These are phyloP conservation scores for Ichneumoninae sp. DNA, from an alignment of 2,888 invertebrate species.

Conservation along the genomic window DNA sequence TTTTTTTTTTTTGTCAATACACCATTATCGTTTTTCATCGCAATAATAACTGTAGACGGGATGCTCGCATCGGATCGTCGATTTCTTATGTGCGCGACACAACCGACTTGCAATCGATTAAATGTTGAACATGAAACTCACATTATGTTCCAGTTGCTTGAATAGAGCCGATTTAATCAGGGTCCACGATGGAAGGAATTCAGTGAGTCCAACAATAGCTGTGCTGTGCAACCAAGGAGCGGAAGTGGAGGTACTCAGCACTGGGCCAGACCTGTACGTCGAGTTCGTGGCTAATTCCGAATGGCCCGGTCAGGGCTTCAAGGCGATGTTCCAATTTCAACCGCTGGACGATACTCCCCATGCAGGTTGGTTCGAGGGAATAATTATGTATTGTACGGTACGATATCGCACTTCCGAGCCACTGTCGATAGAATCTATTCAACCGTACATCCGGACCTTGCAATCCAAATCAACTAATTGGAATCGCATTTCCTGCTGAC, in stretches of 20 bases:
- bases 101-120: not conserved
- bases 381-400: conserved; percentile 46
- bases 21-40: conserved; percentile 21
- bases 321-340: conserved; percentile 91
- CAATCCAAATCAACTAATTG: conserved; percentile 42
- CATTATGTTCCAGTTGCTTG: conserved; percentile 89
- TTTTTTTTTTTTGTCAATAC: not conserved
- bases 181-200: conserved; percentile 92
- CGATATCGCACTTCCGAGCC: conserved; percentile 38
- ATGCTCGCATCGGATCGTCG: conserved; percentile 17
- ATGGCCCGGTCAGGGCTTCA: conserved; percentile 92
- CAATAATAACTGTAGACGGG: conserved; percentile 8
- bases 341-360: conserved; percentile 86
- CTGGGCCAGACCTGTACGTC: conserved; percentile 92
- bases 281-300: conserved; percentile 95
- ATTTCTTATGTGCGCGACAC: not conserved
- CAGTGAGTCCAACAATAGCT: conserved; percentile 90
- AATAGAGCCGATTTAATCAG: conserved; percentile 93
- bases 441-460: conserved; percentile 27
- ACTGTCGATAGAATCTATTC: conserved; percentile 31
- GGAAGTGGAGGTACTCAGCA: conserved; percentile 92
- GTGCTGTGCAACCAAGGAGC: conserved; percentile 93
- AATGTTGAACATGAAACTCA: not conserved
- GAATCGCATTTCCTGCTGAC: not conserved
- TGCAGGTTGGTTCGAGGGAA: conserved; percentile 68